Conservation (phyloP, 2,113 vertebrate species). For the Litocranius walleri region DNA sequence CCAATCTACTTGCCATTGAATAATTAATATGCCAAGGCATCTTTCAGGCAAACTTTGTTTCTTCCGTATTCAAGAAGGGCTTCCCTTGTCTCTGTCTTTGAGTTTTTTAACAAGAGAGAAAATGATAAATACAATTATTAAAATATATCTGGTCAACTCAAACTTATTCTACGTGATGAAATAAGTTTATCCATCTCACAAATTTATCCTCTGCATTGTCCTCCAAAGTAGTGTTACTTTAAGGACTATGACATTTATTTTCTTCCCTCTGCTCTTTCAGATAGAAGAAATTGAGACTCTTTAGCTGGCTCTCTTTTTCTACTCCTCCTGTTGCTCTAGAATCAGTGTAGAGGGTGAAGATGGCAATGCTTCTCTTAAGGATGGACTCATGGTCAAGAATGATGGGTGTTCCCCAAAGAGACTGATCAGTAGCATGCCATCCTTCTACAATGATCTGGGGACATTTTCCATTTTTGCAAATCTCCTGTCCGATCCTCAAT, state of each 20-base stretch:
- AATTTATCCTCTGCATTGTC: neutral
- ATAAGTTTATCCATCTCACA: neutral
- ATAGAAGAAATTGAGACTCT: neutral
- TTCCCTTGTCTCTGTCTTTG: neutral
- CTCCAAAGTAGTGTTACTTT: neutral
- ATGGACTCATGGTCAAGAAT: neutral
- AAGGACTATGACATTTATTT: neutral
- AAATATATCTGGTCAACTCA: neutral
- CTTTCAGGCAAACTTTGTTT: neutral
- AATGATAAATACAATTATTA: neutral
- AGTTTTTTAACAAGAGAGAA: neutral
- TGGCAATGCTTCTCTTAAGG: neutral
- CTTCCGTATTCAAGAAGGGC: neutral
- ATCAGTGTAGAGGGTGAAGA: neutral
- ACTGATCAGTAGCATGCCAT: no score
- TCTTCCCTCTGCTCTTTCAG: neutral
- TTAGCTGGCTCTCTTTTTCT: neutral
- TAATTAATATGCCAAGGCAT: constrained; percentile 15
- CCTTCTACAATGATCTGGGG: neutral
- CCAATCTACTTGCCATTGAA: neutral
- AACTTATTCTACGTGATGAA: neutral
- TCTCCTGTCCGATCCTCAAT: neutral
- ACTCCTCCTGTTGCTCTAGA: neutral
- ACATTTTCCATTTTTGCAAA: neutral
- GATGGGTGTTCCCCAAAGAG: neutral